Evolutionary conservation across 1,140 invertebrate species (phyloP), one percentile per base, ranked within the genome.

Genomic region (Heliconius congener): DNA sequence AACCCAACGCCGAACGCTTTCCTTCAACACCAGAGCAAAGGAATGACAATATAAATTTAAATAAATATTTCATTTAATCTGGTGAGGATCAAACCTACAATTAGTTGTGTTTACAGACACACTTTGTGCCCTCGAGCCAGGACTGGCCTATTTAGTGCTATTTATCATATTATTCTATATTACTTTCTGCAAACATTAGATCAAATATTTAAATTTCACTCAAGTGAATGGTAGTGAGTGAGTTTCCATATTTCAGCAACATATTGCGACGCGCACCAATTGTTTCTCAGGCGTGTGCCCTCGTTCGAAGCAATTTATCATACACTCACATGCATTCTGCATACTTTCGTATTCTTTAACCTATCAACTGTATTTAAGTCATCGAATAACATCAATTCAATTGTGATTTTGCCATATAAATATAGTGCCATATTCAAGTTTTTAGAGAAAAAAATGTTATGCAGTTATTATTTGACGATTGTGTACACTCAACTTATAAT

Each of bases 221-320:
- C 34, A 57, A 42, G 23, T 76, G 37, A 57, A 76, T 30, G 39
- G 18, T 76, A 70, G 74, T 39, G 23, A 70, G 57, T 39, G 18
- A 71, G 42, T 70, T 76, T 71, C 46, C 52, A 71, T 71, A 50
- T 79, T 79, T 57, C 74, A 46, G 77, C 50, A 72, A 37, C 78
- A 72, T 76, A 79, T 72, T 75, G 73, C 73, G 78, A 57, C 50
- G 73, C 78, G 74, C 78, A 71, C 78, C 66, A 79, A 79, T 79
- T 79, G 74, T 79, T 72, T 79, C 70, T 79, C 73, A 79, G 70
- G 78, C 74, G 76, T 77, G 71, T 80, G 50, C 70, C 73, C 74
- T 77, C 57, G 71, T 80, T 82, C 34, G 74, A 57, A 73, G 60
- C 72, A 75, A 78, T 82, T 80, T 82, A 80, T 82, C 42, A 77